phyloP scores from a whole-genome alignment of 2,113 vertebrate species.

The Stigmatopora argus region DNA sequence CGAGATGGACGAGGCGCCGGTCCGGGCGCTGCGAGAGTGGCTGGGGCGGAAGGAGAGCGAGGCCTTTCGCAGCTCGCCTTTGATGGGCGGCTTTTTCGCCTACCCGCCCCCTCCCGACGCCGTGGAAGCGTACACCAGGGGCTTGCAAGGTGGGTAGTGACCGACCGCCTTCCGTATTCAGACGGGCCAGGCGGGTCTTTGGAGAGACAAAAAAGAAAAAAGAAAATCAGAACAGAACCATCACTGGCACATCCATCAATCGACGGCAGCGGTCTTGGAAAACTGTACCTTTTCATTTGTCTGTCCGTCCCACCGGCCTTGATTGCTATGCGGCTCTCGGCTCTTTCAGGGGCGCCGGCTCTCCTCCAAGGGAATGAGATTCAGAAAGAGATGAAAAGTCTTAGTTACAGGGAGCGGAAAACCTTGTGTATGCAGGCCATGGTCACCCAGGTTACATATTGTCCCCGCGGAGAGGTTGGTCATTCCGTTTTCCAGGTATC shows the following conservation, averaged over 20 bases:
- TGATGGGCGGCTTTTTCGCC: slow-evolving; percentile 68
- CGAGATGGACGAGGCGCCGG: slow-evolving; percentile 47
- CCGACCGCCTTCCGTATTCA: neutral
- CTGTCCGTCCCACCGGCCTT: neutral
- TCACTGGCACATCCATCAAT: no score
- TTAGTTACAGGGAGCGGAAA: slow-evolving; percentile 67
- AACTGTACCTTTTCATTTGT: no score
- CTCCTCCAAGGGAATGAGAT: slow-evolving; percentile 67
- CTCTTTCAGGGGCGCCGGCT: slow-evolving; percentile 47
- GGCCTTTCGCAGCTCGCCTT: slow-evolving; percentile 50
- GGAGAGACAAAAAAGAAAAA: no score
- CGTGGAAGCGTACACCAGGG: slow-evolving; percentile 63
- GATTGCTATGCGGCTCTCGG: neutral
- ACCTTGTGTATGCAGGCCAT: slow-evolving; percentile 67
- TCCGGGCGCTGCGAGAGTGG: slow-evolving; percentile 64
- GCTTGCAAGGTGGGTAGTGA: slow-evolving; percentile 40
- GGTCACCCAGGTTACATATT: slow-evolving; percentile 54
- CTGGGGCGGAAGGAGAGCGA: slow-evolving; percentile 55
- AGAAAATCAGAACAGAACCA: no score
- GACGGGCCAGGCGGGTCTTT: no score
- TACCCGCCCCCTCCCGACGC: slow-evolving; percentile 63
- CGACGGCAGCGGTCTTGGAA: no score
- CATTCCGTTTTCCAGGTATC: neutral
- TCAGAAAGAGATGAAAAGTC: slow-evolving; percentile 46
- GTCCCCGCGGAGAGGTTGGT: slow-evolving; percentile 48